These are phyloP conservation scores for Drosophila seguyi DNA, from an alignment of 1,140 invertebrate species.

Conservation along the genomic window DNA sequence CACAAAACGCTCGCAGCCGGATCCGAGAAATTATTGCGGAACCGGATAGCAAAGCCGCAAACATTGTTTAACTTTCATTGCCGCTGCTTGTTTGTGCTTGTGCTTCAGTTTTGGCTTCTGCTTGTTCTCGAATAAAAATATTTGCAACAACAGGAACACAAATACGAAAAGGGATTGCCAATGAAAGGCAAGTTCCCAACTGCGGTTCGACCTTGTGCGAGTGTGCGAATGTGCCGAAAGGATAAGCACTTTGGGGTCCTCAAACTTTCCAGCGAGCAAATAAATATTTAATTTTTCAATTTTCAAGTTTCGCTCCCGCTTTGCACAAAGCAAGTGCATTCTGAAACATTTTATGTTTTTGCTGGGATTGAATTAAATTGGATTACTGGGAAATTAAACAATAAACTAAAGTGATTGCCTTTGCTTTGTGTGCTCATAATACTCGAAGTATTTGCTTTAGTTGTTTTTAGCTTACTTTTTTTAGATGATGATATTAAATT, in stretches of 20 bases:
- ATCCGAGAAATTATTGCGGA: constrained; percentile 77
- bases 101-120: constrained; percentile 25
- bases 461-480: neutral
- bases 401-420: constrained; percentile 9
- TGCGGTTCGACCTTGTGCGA: constrained; percentile 34
- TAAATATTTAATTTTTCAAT: constrained; percentile 47
- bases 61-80: constrained; percentile 79
- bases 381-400: constrained; percentile 15
- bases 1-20: constrained; percentile 56
- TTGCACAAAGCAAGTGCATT: constrained; percentile 30
- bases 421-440: constrained; percentile 1
- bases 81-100: constrained; percentile 25
- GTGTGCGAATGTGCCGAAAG: constrained; percentile 25
- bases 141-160: constrained; percentile 18
- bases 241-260: constrained; percentile 36
- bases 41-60: constrained; percentile 71
- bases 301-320: constrained; percentile 9
- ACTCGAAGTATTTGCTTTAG: neutral
- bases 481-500: neutral
- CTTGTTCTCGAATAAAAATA: constrained; percentile 40
- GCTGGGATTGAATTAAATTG: constrained; percentile 10
- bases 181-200: constrained; percentile 43
- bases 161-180: constrained; percentile 25
- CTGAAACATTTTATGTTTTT: constrained; percentile 14
- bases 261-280: constrained; percentile 38